Evolutionary conservation across 1,140 invertebrate genomes (phyloP).

Genomic region (silkworm (Bombyx mori)): ASM3026992v2 NC_085110.1:5808001-5808500

Average conservation of each 20-base stretch:
- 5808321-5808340: conserved; percentile 87
- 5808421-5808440: conserved; percentile 90
- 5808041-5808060: conserved; percentile 91
- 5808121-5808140: conserved; percentile 98
- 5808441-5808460: conserved; percentile 86
- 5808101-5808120: conserved; percentile 96
- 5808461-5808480: conserved; percentile 92
- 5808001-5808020: conserved; percentile 92
- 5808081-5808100: conserved; percentile 91
- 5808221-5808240: conserved; percentile 98
- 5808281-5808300: conserved; percentile 96
- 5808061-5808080: conserved; percentile 82
- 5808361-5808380: conserved; percentile 86
- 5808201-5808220: conserved; percentile 99
- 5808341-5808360: conserved; percentile 87
- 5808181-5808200: conserved; percentile 98
- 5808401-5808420: conserved; percentile 90
- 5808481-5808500: conserved; percentile 77
- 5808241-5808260: conserved; percentile 99
- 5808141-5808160: conserved; percentile 95
- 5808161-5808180: conserved; percentile 96
- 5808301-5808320: conserved; percentile 91
- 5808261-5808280: conserved; percentile 98
- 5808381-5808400: conserved; percentile 89
- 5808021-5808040: conserved; percentile 95